Evolutionary conservation across 2,113 vertebrate species (phyloP), one percentile per base, ranked within the genome.

Genomic region (Recurvirostra avosetta): DNA sequence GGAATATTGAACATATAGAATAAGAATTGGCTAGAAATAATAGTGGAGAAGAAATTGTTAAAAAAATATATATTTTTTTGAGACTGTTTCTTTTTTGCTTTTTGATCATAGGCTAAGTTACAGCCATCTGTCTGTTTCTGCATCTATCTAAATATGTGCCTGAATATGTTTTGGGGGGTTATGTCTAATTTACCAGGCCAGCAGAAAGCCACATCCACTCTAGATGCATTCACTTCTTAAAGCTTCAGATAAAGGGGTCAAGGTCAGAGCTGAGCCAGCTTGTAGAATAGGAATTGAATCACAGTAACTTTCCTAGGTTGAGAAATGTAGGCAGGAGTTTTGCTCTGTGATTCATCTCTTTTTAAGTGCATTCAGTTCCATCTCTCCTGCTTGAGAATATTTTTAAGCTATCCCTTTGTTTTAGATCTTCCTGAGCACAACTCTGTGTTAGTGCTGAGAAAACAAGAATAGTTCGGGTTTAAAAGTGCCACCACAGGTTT

Each of bases 331-430:
- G 96, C 87, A 96, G 40, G 81, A 90, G 49, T 85, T 97, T 90
- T 95, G 68, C 83, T 92, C 90, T 94, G 72, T 94, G 88, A 97
- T 95, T 96, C 66, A 96, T 76, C 97, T 97, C 68, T 92, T 97
- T 94, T 87, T 66, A 92, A 89, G 68, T 40, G 82, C 70, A 90
- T 89, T 94, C 85, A 87, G 83, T 94, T 96, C 88, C 94, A 86
- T 81, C 80, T 91, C 91, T 96, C 79, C 81, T 88, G 85, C 86
- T 93, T 94, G 73, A 95, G 89, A 88, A 82, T 91, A 94, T 96
- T 97, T 98, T 97, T 95, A 95, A 91, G 68, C 87, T 92, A 80
- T 17, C 12, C 43, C 34, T 96, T 97, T 94, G 87, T 97, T 97
- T 98, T 92, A 96, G 94, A 93, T 92, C 96, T 94, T 96, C 75